phyloP scores from a whole-genome alignment of 2,113 vertebrate species.

The Chiloscyllium plagiosum region DNA sequence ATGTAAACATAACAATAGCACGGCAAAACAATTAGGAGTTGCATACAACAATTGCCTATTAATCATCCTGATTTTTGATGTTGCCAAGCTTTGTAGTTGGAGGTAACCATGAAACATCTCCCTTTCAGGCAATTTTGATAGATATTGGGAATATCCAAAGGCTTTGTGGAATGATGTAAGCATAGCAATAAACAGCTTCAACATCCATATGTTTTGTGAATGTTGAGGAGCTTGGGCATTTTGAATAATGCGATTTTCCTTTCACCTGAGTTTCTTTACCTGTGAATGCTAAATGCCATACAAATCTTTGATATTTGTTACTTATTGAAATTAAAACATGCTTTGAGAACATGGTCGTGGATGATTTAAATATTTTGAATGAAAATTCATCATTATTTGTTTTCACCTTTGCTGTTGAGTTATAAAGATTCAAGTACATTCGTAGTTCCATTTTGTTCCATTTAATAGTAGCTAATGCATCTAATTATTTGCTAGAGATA shows the following conservation, averaged over 20 bases:
- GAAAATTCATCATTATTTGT: background rate
- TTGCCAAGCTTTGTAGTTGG: background rate
- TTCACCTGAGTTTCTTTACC: background rate
- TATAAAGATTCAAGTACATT: background rate
- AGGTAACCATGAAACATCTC: background rate
- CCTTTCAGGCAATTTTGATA: background rate
- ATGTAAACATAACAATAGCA: background rate
- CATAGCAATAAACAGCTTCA: background rate
- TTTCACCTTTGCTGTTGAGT: background rate
- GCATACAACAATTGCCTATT: background rate
- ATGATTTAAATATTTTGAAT: background rate
- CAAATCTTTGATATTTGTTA: background rate
- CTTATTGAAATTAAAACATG: background rate
- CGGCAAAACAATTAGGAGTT: background rate
- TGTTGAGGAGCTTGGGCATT: background rate
- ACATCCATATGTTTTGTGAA: background rate
- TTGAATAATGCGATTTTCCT: background rate
- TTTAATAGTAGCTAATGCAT: constrained; percentile 34
- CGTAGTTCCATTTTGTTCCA: background rate
- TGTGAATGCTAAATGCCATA: background rate
- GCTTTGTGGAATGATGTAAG: background rate
- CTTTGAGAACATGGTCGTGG: background rate
- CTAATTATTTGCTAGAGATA: constrained; percentile 40
- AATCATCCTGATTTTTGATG: background rate
- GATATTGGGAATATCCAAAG: background rate